These are phyloP conservation scores for Lineus longissimus DNA, from an alignment of 1,140 invertebrate genomes.

Conservation along the genomic window DNA sequence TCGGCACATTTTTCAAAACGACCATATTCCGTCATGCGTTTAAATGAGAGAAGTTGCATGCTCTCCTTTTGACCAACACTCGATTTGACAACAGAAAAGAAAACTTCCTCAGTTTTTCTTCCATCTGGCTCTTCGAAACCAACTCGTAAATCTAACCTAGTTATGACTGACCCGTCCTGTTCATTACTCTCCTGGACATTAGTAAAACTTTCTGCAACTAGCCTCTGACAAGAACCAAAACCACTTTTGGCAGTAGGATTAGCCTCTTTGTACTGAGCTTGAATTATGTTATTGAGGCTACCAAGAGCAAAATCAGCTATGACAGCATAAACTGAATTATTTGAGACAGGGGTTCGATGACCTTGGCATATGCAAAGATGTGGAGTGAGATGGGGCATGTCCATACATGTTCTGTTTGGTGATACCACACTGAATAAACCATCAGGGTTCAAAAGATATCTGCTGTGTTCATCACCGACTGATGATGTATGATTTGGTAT, in stretches of 20 bases:
- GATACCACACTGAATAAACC: constrained; percentile 36
- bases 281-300: constrained; percentile 40
- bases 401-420: constrained; percentile 30
- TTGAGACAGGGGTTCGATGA: constrained; percentile 29
- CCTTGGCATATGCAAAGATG: constrained; percentile 47
- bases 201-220: constrained; percentile 20
- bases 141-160: background rate
- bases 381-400: constrained; percentile 37
- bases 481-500: background rate
- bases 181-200: constrained; percentile 20
- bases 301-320: constrained; percentile 43
- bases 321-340: constrained; percentile 23
- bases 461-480: background rate
- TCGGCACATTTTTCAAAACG: constrained; percentile 29
- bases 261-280: constrained; percentile 23
- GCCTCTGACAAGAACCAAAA: constrained; percentile 26
- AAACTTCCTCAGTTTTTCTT: constrained; percentile 20
- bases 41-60: constrained; percentile 21
- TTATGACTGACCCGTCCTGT: constrained; percentile 7
- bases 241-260: constrained; percentile 5
- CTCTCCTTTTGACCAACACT: background rate
- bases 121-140: background rate
- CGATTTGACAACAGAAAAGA: constrained; percentile 27
- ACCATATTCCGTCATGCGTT: constrained; percentile 31
- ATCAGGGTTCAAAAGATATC: background rate